phyloP scores from a whole-genome alignment of 2,888 invertebrate species.

The Tridacna gigas region DNA sequence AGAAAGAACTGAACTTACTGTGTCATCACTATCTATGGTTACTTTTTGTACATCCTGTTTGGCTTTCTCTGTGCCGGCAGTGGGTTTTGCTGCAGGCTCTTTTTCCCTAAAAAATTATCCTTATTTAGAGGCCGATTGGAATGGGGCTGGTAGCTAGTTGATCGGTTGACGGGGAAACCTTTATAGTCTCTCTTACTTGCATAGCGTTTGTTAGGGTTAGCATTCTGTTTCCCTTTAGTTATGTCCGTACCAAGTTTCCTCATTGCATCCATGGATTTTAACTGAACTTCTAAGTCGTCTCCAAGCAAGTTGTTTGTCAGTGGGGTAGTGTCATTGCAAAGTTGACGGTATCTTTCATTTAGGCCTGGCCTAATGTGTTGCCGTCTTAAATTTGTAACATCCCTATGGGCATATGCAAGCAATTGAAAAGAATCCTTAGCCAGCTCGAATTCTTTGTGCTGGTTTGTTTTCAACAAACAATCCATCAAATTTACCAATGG shows the following conservation, averaged over 20 bases:
- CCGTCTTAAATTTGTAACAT: background rate
- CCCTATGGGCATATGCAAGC: conserved; percentile 6
- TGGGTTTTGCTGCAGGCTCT: too few species aligned
- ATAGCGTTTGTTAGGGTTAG: too few species aligned
- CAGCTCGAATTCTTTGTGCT: background rate
- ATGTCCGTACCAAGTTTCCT: background rate
- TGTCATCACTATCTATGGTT: too few species aligned
- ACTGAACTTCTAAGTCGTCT: conserved; percentile 5
- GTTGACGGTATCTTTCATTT: background rate
- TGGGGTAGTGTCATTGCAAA: background rate
- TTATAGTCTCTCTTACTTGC: too few species aligned
- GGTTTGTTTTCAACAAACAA: conserved; percentile 1
- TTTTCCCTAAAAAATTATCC: too few species aligned
- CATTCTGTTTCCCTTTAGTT: too few species aligned
- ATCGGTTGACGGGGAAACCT: too few species aligned
- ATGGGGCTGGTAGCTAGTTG: too few species aligned
- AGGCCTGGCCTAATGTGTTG: background rate
- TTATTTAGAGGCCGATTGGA: too few species aligned
- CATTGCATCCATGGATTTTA: background rate
- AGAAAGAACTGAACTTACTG: too few species aligned
- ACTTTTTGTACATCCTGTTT: too few species aligned
- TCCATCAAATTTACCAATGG: conserved; percentile 9
- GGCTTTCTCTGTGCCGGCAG: too few species aligned
- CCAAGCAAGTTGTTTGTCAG: conserved; percentile 9
- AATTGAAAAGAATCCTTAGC: conserved; percentile 16